Conservation (phyloP, 2,113 vertebrate genomes). For the Merops nubicus region DNA sequence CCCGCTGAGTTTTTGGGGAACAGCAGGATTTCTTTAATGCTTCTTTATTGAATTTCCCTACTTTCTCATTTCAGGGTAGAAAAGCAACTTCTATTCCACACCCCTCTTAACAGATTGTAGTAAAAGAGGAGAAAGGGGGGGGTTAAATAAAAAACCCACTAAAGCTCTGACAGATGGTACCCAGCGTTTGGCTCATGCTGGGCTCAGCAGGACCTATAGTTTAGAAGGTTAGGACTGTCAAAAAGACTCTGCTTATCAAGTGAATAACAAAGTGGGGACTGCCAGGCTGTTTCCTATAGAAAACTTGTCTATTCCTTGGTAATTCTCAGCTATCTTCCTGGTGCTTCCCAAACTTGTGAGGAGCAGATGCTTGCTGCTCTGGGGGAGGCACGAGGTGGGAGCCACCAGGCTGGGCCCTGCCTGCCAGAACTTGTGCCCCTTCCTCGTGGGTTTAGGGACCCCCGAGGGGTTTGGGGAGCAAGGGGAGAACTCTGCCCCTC, state of each 20-base stretch:
- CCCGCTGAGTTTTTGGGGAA: background rate
- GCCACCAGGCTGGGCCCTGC: constrained; percentile 46
- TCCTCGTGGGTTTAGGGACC: background rate
- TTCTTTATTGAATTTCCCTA: constrained; percentile 51
- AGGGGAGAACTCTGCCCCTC: background rate
- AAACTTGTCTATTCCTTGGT: constrained; percentile 85
- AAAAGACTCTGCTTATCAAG: constrained; percentile 95
- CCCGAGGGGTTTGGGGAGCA: constrained; percentile 30
- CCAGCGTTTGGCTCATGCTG: constrained; percentile 91
- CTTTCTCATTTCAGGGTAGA: constrained; percentile 27
- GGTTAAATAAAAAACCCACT: background rate
- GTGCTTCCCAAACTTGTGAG: constrained; percentile 63
- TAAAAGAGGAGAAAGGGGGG: constrained; percentile 51
- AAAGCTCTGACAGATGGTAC: constrained; percentile 98
- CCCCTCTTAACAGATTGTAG: constrained; percentile 71
- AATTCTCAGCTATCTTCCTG: constrained; percentile 59
- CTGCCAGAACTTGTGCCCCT: constrained; percentile 13
- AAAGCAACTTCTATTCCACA: constrained; percentile 52
- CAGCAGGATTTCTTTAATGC: constrained; percentile 46
- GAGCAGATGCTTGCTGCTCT: constrained; percentile 37
- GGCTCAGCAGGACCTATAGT: constrained; percentile 94
- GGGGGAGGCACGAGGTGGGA: constrained; percentile 46
- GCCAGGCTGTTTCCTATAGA: constrained; percentile 90
- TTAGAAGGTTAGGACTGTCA: constrained; percentile 98
- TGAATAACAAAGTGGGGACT: constrained; percentile 91